phyloP scores from a whole-genome alignment of 2,113 vertebrate genomes.

The Mesitornis unicolor region DNA sequence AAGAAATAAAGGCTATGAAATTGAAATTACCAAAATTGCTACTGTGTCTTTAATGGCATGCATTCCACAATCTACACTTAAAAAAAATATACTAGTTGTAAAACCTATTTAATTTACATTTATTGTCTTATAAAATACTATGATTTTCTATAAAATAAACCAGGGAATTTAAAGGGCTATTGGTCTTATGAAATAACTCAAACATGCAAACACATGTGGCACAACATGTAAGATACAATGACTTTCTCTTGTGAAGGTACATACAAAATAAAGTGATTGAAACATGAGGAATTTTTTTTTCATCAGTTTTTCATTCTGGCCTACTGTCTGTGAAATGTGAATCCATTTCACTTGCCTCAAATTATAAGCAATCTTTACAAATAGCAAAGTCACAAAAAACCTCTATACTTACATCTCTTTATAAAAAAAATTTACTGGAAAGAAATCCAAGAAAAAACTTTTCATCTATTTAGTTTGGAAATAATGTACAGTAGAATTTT shows the following conservation, averaged over 20 bases:
- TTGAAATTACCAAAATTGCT: not conserved
- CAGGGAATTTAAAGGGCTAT: not conserved
- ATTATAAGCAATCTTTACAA: no score
- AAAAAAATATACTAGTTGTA: not conserved
- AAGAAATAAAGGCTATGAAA: not conserved
- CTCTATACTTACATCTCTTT: no score
- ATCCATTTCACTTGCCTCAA: not conserved
- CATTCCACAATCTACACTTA: no score
- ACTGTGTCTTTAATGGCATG: not conserved
- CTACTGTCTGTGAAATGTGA: not conserved
- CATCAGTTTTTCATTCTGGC: fast-evolving
- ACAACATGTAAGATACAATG: not conserved
- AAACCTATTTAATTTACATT: not conserved
- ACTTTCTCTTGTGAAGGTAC: not conserved
- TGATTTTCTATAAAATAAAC: not conserved
- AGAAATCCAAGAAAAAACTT: not conserved
- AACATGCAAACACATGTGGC: not conserved
- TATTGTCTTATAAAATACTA: not conserved
- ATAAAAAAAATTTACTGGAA: no score
- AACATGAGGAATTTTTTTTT: not conserved
- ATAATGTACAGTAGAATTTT: not conserved
- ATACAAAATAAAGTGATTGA: not conserved
- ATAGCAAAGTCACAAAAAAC: no score
- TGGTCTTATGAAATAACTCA: not conserved
- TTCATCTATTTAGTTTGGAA: not conserved